Evolutionary conservation across 2,113 vertebrate genomes (phyloP).

Genomic region (Lasiurus cinereus): DNA sequence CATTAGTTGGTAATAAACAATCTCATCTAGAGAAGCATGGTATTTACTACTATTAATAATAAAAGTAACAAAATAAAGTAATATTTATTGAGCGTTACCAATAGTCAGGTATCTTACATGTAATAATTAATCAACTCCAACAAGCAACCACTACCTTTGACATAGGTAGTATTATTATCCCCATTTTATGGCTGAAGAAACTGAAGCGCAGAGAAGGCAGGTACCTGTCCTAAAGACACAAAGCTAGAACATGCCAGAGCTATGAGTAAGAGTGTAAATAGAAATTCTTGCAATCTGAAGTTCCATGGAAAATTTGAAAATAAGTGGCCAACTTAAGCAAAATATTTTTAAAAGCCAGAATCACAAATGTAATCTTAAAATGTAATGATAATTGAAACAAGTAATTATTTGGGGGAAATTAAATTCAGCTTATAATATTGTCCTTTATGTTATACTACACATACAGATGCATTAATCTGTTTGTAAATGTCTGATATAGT

Average conservation of each 20-base stretch:
- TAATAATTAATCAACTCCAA: not conserved
- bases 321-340: not conserved
- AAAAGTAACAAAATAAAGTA: not conserved
- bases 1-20: not conserved
- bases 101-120: not conserved
- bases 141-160: not conserved
- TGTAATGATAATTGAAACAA: not conserved
- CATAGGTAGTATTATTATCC: not conserved
- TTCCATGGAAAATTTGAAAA: conserved; percentile 3
- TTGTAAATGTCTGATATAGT: not conserved
- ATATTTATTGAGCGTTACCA: not conserved
- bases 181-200: not conserved
- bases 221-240: not conserved
- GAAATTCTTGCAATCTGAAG: not conserved
- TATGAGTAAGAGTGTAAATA: not conserved
- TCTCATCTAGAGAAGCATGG: not conserved
- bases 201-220: not conserved
- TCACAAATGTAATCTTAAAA: not conserved
- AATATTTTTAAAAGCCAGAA: not conserved
- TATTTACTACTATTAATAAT: not conserved
- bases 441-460: not conserved
- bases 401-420: not conserved
- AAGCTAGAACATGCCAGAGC: not conserved
- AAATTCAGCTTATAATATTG: conserved; percentile 2
- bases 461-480: not conserved